phyloP scores from a whole-genome alignment of 1,140 invertebrate species.

The Parasteatoda tepidariorum region DNA sequence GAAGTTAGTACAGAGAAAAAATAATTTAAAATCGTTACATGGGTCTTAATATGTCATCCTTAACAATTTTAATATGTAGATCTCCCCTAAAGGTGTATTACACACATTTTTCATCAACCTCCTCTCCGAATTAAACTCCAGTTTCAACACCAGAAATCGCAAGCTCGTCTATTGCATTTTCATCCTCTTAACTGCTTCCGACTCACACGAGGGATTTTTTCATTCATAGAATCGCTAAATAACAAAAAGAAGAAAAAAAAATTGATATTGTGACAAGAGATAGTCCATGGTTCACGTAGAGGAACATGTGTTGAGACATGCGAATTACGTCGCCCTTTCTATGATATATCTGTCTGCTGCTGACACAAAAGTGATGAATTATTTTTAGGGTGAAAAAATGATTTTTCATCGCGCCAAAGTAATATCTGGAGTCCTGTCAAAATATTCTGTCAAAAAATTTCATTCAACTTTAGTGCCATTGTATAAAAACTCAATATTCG shows the following conservation, averaged over 20 bases:
- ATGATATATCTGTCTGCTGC: conserved; percentile 2
- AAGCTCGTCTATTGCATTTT: not conserved
- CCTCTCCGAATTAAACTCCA: not conserved
- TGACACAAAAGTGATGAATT: conserved; percentile 11
- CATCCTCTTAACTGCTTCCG: not conserved
- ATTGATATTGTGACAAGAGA: conserved; percentile 32
- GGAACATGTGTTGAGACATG: conserved; percentile 14
- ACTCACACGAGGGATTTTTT: not conserved
- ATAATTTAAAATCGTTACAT: not conserved
- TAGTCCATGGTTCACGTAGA: not conserved
- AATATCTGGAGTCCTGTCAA: not conserved
- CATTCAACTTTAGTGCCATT: too few relatives aligned
- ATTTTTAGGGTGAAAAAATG: not conserved
- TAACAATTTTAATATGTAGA: not conserved
- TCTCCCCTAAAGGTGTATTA: not conserved
- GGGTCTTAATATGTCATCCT: not conserved
- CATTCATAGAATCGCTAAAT: not conserved
- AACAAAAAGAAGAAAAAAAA: not conserved
- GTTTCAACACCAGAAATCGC: not conserved
- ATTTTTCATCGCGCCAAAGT: not conserved
- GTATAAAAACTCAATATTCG: too few relatives aligned
- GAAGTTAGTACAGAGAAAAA: too few relatives aligned
- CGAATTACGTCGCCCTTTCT: not conserved
- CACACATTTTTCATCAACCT: conserved; percentile 2
- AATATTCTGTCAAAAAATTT: too few relatives aligned